These are phyloP conservation scores for Hylaeus anthracinus DNA, from an alignment of 1,140 invertebrate genomes.

Conservation along the genomic window DNA sequence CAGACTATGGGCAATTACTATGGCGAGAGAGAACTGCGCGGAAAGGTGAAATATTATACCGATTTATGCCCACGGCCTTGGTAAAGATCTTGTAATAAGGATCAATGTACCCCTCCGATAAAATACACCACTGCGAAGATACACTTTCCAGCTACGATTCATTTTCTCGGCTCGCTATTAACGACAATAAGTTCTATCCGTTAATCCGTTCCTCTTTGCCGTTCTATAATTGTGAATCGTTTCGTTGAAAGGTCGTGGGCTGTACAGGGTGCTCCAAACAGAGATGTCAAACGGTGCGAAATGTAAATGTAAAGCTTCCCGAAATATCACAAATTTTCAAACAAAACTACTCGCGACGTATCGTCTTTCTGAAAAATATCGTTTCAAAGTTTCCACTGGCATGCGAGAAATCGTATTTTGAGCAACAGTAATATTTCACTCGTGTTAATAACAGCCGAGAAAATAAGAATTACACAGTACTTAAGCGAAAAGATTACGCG, in stretches of 20 bases:
- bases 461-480: no score
- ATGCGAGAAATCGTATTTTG: no score
- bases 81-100: constrained; percentile 53
- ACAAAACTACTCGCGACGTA: no score
- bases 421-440: no score
- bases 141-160: constrained; percentile 7
- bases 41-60: constrained; percentile 61
- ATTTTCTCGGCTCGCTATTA: constrained; percentile 28
- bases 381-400: no score
- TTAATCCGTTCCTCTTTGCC: constrained; percentile 3
- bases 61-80: constrained; percentile 55
- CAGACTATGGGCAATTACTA: constrained; percentile 44
- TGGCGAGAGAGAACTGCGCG: constrained; percentile 26
- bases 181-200: constrained; percentile 19
- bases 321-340: no score
- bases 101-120: constrained; percentile 52
- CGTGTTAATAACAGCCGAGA: no score
- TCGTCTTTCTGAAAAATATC: no score
- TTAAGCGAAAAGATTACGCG: not conserved
- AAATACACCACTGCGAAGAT: constrained; percentile 32
- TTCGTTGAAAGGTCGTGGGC: not conserved
- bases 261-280: not conserved
- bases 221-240: constrained; percentile 39
- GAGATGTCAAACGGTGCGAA: not conserved
- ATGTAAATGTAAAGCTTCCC: no score